Evolutionary conservation across 2,113 vertebrate genomes (phyloP).

Genomic region (Haemorhous mexicanus): DNA sequence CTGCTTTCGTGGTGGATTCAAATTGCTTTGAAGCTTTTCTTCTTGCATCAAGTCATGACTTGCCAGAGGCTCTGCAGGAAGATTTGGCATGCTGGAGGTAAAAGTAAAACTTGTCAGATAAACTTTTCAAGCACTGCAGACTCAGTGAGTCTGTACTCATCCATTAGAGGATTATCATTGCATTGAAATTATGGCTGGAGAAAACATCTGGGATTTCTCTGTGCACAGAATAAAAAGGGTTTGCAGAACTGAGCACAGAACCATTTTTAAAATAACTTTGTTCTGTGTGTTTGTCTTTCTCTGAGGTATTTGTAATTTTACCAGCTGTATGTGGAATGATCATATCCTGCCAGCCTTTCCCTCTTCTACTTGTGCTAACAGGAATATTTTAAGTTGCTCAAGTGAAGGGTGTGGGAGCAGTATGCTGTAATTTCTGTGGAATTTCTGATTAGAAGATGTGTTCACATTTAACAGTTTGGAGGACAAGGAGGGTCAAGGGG

Average conservation of each 20-base stretch:
- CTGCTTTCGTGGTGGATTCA: background rate
- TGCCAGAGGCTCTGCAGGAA: slow-evolving; percentile 5
- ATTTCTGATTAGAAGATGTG: slow-evolving; percentile 34
- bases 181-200: background rate
- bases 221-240: background rate
- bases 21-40: slow-evolving; percentile 14
- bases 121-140: background rate
- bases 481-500: background rate
- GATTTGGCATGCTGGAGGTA: background rate
- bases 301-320: background rate
- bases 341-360: background rate
- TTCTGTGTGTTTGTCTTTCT: background rate
- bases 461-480: background rate
- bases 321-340: background rate
- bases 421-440: slow-evolving; percentile 25
- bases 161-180: slow-evolving; percentile 7
- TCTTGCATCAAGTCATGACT: background rate
- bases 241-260: background rate
- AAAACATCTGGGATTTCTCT: background rate
- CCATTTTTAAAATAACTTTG: background rate
- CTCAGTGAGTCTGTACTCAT: background rate
- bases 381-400: background rate
- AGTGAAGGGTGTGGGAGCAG: background rate
- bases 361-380: background rate
- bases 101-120: background rate